Conservation (phyloP, 2,888 invertebrate genomes). For the Athetis lepigone region DNA sequence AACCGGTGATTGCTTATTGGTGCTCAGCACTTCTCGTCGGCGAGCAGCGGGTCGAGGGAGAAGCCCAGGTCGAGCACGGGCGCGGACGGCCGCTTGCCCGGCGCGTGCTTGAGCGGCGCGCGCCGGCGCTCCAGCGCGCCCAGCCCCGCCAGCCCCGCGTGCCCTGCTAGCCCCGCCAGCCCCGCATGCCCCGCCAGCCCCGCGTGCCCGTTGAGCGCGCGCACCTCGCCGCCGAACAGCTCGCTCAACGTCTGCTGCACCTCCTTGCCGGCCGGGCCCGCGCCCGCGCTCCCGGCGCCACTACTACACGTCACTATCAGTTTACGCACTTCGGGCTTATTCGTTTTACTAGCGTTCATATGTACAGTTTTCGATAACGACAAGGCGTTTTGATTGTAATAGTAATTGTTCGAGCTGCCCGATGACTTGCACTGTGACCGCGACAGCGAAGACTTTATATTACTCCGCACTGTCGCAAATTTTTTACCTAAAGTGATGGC, state of each 20-base stretch:
- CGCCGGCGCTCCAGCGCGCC: constrained; percentile 62
- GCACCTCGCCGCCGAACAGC: constrained; percentile 76
- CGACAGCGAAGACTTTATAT: constrained; percentile 86
- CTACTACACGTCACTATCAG: constrained; percentile 87
- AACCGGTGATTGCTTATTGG: constrained; percentile 81
- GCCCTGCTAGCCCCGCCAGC: constrained; percentile 14
- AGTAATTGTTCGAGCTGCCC: constrained; percentile 78
- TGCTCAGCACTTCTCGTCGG: constrained; percentile 88
- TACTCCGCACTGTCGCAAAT: constrained; percentile 87
- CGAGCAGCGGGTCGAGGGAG: constrained; percentile 85
- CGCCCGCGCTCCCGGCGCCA: constrained; percentile 64
- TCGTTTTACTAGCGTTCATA: constrained; percentile 84
- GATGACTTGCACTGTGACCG: constrained; percentile 81
- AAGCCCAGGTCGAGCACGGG: constrained; percentile 84
- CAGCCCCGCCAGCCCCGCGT: constrained; percentile 23
- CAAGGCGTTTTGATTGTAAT: constrained; percentile 80
- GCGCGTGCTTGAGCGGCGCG: constrained; percentile 67
- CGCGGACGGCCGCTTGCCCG: constrained; percentile 73
- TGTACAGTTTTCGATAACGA: constrained; percentile 85
- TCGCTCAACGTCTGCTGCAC: constrained; percentile 80
- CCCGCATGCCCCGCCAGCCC: constrained; percentile 29
- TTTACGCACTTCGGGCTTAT: constrained; percentile 87
- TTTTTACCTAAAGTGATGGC: constrained; percentile 89
- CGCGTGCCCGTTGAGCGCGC: constrained; percentile 79
- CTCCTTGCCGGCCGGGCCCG: constrained; percentile 64